Percentiles rank a stretch among this genome's conserved stretches.
Conservation (phyloP, 2,797 vertebrate species). For the Aeoliscus strigatus region DNA sequence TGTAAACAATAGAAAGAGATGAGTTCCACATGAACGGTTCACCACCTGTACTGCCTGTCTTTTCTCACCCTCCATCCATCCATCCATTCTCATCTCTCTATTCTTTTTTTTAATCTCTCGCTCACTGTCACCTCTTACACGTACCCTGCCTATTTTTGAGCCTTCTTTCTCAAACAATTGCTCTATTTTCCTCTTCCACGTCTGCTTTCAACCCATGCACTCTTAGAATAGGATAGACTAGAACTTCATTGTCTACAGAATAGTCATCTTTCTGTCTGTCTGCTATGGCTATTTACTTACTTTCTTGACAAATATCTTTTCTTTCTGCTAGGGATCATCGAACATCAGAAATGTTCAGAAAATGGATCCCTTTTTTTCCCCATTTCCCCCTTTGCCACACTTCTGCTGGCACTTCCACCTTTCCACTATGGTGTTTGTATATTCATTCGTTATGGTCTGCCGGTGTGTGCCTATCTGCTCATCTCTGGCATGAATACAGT, state of each 20-base stretch:
- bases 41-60: slow-evolving; percentile 43
- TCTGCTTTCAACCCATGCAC: slow-evolving; percentile 9
- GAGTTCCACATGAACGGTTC: slow-evolving; percentile 66
- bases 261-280: not conserved
- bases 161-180: slow-evolving; percentile 11
- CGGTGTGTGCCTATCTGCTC: slow-evolving; percentile 45
- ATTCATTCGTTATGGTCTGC: slow-evolving; percentile 54
- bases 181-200: no score
- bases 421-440: slow-evolving; percentile 38
- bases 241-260: no score
- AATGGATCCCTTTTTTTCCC: no score
- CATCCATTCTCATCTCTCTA: not conserved
- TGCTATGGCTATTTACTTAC: not conserved
- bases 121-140: not conserved
- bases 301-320: no score
- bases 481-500: slow-evolving; percentile 61
- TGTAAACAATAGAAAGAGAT: slow-evolving; percentile 67
- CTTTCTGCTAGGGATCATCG: no score
- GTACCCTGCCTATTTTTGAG: slow-evolving; percentile 6
- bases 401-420: no score
- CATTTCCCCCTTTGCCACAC: no score
- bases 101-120: slow-evolving; percentile 6
- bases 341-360: no score
- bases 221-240: no score
- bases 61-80: slow-evolving; percentile 28